These are phyloP conservation scores for Otolemur crassicaudatus DNA, from an alignment of 2,797 vertebrate species.

Conservation along the genomic window DNA sequence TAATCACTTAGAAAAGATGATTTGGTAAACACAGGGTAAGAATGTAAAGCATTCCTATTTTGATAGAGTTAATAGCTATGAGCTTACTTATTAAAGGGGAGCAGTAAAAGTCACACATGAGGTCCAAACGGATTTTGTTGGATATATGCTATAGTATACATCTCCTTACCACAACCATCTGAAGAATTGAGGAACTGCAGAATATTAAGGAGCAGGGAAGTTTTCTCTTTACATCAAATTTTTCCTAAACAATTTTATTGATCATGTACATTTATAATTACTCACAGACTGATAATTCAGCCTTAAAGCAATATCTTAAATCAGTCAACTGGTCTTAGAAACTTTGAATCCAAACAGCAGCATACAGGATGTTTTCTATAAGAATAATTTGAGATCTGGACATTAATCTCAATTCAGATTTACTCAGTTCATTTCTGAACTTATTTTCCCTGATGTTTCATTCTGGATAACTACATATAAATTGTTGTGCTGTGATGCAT, in stretches of 20 bases:
- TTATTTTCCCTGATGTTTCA: constrained; percentile 60
- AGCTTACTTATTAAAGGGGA: not conserved
- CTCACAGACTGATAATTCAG: constrained; percentile 24
- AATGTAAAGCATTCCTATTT: not conserved
- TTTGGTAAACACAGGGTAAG: not conserved
- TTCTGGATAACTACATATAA: constrained; percentile 32
- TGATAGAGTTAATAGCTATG: not conserved
- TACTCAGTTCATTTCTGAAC: constrained; percentile 14
- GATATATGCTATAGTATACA: not conserved
- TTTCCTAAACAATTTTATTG: constrained; percentile 16
- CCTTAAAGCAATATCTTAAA: constrained; percentile 13
- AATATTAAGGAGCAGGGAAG: not conserved
- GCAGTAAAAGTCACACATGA: not conserved
- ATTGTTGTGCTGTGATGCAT: constrained; percentile 51
- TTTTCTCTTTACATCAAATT: not conserved
- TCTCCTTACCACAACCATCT: not conserved
- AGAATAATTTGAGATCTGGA: constrained; percentile 24
- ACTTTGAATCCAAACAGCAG: not conserved
- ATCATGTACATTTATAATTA: not conserved
- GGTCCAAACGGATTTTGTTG: not conserved
- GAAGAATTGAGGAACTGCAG: not conserved
- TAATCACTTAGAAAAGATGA: not conserved
- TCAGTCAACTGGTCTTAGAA: constrained; percentile 5
- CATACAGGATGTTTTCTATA: not conserved
- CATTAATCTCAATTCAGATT: constrained; percentile 59